These are phyloP conservation scores for Xerus rutilus DNA, from an alignment of 2,797 vertebrate genomes.

Conservation along the genomic window DNA sequence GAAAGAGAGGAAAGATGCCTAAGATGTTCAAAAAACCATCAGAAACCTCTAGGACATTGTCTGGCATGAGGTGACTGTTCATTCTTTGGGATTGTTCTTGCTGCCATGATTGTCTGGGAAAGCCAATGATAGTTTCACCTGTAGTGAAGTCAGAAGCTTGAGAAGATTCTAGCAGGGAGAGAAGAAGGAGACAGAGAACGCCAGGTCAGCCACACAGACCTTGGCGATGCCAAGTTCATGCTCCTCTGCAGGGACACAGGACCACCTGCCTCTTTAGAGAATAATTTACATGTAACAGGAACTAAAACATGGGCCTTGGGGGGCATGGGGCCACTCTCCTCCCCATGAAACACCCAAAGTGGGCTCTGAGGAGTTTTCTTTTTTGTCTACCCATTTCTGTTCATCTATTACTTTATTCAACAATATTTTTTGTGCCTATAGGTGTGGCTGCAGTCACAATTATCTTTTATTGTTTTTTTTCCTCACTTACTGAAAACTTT, in stretches of 20 bases:
- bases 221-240: not conserved
- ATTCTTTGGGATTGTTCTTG: not conserved
- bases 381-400: not conserved
- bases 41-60: not conserved
- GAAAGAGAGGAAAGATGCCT: not conserved
- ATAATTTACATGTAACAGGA: not conserved
- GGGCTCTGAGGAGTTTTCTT: not conserved
- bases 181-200: not conserved
- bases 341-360: too few species aligned
- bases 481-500: not conserved
- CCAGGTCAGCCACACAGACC: not conserved
- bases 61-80: not conserved
- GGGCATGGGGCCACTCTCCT: not conserved
- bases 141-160: not conserved
- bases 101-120: not conserved
- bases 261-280: not conserved
- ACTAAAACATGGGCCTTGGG: not conserved
- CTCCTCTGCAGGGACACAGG: not conserved
- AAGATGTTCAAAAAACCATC: not conserved
- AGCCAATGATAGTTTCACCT: not conserved
- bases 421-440: not conserved
- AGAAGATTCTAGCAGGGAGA: not conserved
- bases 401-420: not conserved
- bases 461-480: not conserved
- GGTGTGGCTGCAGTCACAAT: not conserved